These are phyloP conservation scores for Cotesia chilonis DNA, from an alignment of 1,140 invertebrate species.

Conservation along the genomic window DNA sequence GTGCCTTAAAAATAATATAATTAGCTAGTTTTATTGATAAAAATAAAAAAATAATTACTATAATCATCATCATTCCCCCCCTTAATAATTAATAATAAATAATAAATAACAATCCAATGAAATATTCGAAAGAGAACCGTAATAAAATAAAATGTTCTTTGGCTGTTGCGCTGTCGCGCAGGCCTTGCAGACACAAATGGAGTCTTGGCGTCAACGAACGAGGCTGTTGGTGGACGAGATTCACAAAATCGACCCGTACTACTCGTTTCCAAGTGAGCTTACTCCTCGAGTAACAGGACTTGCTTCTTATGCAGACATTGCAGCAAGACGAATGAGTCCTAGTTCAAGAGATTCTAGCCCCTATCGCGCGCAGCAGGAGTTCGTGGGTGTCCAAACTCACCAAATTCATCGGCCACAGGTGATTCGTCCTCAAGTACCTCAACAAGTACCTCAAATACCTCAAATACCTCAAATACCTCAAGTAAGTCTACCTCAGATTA, in stretches of 20 bases:
- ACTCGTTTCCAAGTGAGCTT: slow-evolving; percentile 61
- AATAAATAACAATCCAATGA: slow-evolving; percentile 15
- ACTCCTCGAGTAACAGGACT: slow-evolving; percentile 60
- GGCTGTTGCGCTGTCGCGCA: slow-evolving; percentile 67
- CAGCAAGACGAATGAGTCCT: slow-evolving; percentile 65
- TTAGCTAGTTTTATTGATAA: background rate
- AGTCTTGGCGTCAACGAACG: slow-evolving; percentile 73
- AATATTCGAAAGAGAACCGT: slow-evolving; percentile 12
- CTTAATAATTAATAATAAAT: slow-evolving; percentile 22
- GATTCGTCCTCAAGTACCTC: background rate
- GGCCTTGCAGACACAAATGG: slow-evolving; percentile 74
- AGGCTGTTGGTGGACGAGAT: slow-evolving; percentile 74
- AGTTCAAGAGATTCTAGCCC: slow-evolving; percentile 57
- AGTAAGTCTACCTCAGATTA: background rate
- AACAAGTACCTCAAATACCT: background rate
- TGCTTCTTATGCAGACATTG: slow-evolving; percentile 68
- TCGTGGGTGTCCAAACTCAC: slow-evolving; percentile 9
- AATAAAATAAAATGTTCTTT: slow-evolving; percentile 53
- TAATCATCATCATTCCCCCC: background rate
- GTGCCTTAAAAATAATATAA: slow-evolving; percentile 22
- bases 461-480: background rate
- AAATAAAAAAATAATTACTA: background rate
- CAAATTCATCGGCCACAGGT: background rate
- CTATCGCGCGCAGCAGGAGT: slow-evolving; percentile 50
- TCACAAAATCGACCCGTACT: slow-evolving; percentile 78